Conservation (phyloP, 2,797 vertebrate genomes). For the Jordanella pulchra region DNA sequence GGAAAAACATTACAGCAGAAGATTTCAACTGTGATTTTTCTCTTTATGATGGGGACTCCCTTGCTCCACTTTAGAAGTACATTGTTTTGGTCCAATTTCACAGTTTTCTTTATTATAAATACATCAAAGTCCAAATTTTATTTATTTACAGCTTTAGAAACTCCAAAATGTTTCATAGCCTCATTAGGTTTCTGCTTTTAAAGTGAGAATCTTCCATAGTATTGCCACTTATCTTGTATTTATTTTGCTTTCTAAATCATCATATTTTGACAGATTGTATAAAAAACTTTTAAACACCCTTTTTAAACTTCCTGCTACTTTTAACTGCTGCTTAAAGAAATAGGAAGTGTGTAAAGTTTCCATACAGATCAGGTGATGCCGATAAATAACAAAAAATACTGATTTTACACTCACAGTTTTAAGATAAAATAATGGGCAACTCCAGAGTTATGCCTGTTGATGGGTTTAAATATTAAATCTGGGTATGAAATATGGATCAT, state of each 20-base stretch:
- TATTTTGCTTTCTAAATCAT: not conserved
- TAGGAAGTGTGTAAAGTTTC: constrained; percentile 15
- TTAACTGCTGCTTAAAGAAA: constrained; percentile 4
- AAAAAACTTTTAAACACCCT: not conserved
- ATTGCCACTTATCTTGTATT: not conserved
- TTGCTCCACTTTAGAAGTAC: not conserved
- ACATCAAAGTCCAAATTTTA: not conserved
- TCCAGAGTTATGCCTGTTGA: constrained; percentile 39
- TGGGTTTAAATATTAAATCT: constrained; percentile 62
- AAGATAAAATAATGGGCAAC: constrained; percentile 14
- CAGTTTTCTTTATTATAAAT: not conserved
- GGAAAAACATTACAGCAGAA: not conserved
- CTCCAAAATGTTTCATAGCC: constrained; percentile 15
- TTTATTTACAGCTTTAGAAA: constrained; percentile 7
- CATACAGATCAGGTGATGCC: constrained; percentile 15
- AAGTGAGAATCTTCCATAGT: not conserved
- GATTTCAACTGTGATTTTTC: not conserved
- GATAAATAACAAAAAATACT: constrained; percentile 16
- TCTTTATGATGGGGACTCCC: not conserved
- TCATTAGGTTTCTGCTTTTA: constrained; percentile 10
- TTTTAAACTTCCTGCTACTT: constrained; percentile 20
- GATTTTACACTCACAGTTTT: constrained; percentile 9
- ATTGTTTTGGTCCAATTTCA: constrained; percentile 6
- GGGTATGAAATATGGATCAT: constrained; percentile 58
- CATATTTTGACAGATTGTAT: constrained; percentile 2